phyloP scores from a whole-genome alignment of 2,113 vertebrate species.

The Microcebus tavaratra region DNA sequence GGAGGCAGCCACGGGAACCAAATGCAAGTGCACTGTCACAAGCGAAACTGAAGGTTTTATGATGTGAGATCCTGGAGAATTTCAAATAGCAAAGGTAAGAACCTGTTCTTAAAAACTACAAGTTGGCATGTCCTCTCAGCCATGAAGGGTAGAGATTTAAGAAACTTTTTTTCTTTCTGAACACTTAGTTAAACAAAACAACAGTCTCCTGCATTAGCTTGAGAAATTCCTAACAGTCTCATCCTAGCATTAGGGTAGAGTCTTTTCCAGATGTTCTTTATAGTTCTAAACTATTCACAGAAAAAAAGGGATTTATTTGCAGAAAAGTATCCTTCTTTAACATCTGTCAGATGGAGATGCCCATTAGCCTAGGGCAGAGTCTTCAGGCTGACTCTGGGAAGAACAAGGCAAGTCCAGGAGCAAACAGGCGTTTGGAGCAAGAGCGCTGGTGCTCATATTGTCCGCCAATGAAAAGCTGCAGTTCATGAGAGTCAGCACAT shows the following conservation, averaged over 20 bases:
- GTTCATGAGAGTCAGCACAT: background rate
- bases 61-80: background rate
- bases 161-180: background rate
- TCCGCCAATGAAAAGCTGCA: background rate
- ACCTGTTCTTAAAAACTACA: background rate
- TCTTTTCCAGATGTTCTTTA: background rate
- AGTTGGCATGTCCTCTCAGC: no score
- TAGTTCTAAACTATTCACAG: background rate
- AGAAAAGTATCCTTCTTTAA: background rate
- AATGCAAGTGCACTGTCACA: background rate
- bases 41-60: rapidly evolving
- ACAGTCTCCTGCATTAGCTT: background rate
- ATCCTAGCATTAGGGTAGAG: background rate
- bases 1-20: background rate
- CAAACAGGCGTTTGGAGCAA: background rate
- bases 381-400: background rate
- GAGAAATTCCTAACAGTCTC: background rate
- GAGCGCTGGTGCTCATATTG: background rate
- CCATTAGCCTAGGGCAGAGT: background rate
- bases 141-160: background rate
- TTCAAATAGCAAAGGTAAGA: background rate
- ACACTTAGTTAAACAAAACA: background rate
- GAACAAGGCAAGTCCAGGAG: background rate
- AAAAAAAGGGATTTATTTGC: background rate
- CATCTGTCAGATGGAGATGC: background rate